Evolutionary conservation across 2,888 invertebrate genomes (phyloP).

Genomic region (Aphrophora alni): DNA sequence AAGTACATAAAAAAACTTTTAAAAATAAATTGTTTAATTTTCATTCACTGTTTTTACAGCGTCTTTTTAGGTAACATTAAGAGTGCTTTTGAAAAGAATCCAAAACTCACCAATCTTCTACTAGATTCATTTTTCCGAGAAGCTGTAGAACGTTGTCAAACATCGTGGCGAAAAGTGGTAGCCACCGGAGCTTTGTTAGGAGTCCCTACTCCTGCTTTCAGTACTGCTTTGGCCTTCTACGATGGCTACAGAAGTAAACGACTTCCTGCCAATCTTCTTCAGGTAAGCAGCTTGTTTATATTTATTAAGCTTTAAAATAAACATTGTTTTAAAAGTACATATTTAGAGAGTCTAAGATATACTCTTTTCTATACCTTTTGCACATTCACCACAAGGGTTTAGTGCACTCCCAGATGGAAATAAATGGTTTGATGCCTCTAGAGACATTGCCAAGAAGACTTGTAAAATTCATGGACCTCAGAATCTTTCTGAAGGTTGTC

Average conservation of each 20-base stretch:
- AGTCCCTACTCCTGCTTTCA: constrained; percentile 93
- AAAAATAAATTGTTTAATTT: no score
- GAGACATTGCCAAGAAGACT: no score
- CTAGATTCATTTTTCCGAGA: constrained; percentile 92
- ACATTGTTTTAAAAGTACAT: background rate
- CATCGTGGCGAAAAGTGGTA: constrained; percentile 84
- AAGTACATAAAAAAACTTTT: no score
- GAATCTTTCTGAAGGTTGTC: no score
- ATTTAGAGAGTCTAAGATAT: no score
- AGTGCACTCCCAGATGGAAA: no score
- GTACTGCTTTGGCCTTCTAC: constrained; percentile 94
- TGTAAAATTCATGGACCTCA: no score
- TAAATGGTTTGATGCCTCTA: no score
- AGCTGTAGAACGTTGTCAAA: constrained; percentile 81
- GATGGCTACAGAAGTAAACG: constrained; percentile 90
- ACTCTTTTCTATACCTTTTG: no score
- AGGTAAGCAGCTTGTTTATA: constrained; percentile 67
- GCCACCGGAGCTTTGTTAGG: constrained; percentile 72
- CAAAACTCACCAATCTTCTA: constrained; percentile 83
- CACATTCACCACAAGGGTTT: no score
- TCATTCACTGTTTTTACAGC: constrained; percentile 64
- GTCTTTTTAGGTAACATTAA: constrained; percentile 91
- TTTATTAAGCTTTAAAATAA: background rate
- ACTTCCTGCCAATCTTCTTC: constrained; percentile 94
- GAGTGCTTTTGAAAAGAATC: constrained; percentile 89